Conservation (phyloP, 2,888 invertebrate genomes). For the Hemicrepidius hirtus region DNA sequence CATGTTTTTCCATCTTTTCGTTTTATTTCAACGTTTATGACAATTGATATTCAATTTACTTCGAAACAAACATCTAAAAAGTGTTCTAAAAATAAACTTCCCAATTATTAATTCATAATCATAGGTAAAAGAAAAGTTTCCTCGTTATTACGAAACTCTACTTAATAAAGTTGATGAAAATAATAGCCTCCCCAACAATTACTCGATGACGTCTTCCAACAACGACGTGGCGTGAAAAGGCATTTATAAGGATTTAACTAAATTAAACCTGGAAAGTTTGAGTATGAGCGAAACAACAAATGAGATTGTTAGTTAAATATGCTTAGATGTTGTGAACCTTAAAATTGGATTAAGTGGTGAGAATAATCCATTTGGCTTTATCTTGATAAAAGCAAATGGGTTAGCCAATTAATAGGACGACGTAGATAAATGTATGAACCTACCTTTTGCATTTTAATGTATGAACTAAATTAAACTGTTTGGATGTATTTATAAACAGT, state of each 20-base stretch:
- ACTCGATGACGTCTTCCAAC: background rate
- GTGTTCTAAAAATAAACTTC: no score
- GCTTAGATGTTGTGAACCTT: conserved; percentile 10
- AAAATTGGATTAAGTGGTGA: conserved; percentile 3
- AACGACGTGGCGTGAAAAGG: background rate
- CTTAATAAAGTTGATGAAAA: background rate
- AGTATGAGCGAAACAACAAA: conserved; percentile 4
- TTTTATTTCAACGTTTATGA: no score
- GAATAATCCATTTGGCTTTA: conserved; percentile 4
- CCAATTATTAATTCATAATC: no score
- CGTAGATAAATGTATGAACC: no score
- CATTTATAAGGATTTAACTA: conserved; percentile 1
- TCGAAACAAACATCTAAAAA: no score
- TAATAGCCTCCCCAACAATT: background rate
- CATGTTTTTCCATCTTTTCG: no score
- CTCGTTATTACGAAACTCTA: background rate
- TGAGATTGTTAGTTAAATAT: conserved; percentile 8
- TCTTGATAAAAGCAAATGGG: conserved; percentile 3
- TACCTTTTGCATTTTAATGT: no score
- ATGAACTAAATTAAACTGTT: no score
- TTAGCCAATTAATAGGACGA: background rate
- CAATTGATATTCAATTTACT: no score
- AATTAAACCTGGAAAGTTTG: conserved; percentile 1
- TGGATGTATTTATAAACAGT: no score
- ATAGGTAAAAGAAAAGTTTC: no score